Base-by-base conservation (phyloP, 2,797 vertebrate genomes). In the Paguma larvata region DNA sequence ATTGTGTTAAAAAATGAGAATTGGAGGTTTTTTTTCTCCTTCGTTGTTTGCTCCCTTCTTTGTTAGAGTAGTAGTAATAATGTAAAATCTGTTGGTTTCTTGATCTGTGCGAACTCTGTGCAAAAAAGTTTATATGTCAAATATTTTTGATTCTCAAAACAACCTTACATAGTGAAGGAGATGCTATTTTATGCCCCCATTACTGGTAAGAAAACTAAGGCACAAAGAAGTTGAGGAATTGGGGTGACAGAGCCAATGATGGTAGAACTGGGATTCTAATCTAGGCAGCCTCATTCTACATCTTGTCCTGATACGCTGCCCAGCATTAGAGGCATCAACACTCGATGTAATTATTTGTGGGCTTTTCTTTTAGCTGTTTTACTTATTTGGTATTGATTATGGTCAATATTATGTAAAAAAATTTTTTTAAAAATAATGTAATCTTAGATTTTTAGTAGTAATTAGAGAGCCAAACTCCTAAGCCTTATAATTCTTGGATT, bases 1-100 rank as follows among this genome's bases (percentile, higher is more conserved):
- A 51, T 21, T 94, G 18, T 92, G 9, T 86, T 84, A 77, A 93
- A 85, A 95, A 95, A 34, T 92, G 30, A 87, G 56, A 90, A 79
- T 56, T 93, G 27, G 23, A 68, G 1, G 85, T 32, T 5, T 7
- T 32, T 5, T 7, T 56, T 7, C 27, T 19, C 14, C 62, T 8
- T 59, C 5, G 14, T 62, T 38, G 6, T 65, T 82, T 68, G 59
- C 46, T 51, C 3, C 91, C 5, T 65, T 63, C 11, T 72, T 72
- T 21, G 0, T 51, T 80, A 91, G 48, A 72, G 8, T 85, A 46
- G 1, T 44, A 53, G 3, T 72, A 53, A 70, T 48, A 80, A 27
- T 27, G 21, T 19, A 92, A 78, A 83, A 18, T 63, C 16, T 18
- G 8, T 56, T 83, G 27, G 68, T 38, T 32, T 92, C 21, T 48